Evolutionary conservation across 2,113 vertebrate genomes (phyloP).

Genomic region (Podarcis raffonei): DNA sequence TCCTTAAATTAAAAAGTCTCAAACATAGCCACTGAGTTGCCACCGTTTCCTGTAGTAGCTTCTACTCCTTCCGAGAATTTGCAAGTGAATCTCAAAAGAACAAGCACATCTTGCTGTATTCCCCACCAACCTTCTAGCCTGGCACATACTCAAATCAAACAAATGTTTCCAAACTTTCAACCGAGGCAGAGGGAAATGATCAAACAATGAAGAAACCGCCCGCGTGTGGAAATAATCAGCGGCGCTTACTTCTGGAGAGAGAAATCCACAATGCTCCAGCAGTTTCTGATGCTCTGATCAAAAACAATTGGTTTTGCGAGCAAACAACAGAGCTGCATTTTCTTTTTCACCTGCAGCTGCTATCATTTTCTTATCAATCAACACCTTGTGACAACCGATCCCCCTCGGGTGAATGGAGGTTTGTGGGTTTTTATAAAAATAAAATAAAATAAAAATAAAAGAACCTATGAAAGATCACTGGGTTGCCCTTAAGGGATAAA

Average conservation of each 20-base stretch:
- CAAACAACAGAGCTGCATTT: background rate
- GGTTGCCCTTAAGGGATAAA: background rate
- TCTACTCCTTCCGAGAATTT: no score
- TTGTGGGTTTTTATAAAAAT: no score
- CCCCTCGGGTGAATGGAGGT: background rate
- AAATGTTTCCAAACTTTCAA: background rate
- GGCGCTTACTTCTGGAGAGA: no score
- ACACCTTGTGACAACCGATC: no score
- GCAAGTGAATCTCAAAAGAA: no score
- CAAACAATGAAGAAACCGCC: background rate
- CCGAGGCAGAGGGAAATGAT: background rate
- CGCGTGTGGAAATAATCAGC: background rate
- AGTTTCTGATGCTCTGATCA: no score
- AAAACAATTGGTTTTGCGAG: background rate
- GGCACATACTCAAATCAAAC: background rate
- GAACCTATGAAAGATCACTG: background rate
- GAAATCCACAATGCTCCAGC: no score
- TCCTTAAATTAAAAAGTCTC: background rate
- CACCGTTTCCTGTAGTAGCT: no score
- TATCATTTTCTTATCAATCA: background rate
- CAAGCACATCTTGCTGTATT: no score
- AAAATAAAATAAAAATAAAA: background rate
- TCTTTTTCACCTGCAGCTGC: background rate
- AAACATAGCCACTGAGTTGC: background rate
- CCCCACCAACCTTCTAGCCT: no score